A percentile compares a stretch with the other conserved stretches of the same genome.
Evolutionary conservation across 2,113 vertebrate species (phyloP).

Genomic region (Oncorhynchus keta): DNA sequence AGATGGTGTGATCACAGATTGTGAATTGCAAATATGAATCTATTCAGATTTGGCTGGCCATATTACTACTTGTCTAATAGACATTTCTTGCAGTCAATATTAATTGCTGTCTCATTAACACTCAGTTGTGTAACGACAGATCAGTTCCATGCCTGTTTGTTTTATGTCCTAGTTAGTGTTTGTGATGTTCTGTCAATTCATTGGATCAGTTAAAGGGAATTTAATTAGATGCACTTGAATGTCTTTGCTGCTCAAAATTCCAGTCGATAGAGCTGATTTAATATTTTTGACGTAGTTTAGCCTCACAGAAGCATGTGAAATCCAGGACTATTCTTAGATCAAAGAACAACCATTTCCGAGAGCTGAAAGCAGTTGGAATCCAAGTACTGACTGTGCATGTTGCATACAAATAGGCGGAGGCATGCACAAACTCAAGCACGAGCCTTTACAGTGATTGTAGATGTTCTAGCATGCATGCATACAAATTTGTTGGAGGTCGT

Average conservation of each 20-base stretch:
- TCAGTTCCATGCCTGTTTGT: too few relatives aligned
- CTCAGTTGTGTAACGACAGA: not conserved
- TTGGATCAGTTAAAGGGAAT: not conserved
- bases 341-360: not conserved
- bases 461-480: too few relatives aligned
- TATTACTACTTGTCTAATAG: too few relatives aligned
- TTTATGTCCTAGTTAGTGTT: too few relatives aligned
- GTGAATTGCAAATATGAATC: not conserved
- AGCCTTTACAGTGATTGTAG: too few relatives aligned
- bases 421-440: not conserved
- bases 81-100: not conserved
- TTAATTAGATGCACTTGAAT: not conserved
- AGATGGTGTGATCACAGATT: not conserved
- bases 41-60: not conserved
- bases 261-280: not conserved
- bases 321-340: constrained; percentile 11
- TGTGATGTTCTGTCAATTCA: not conserved
- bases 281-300: not conserved
- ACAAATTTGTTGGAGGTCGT: too few relatives aligned
- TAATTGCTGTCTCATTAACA: not conserved
- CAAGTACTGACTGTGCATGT: not conserved
- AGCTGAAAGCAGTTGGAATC: not conserved
- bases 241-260: not conserved
- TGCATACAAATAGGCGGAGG: not conserved
- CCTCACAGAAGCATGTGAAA: not conserved